phyloP scores from a whole-genome alignment of 2,113 vertebrate genomes.

The Catagonus wagneri region DNA sequence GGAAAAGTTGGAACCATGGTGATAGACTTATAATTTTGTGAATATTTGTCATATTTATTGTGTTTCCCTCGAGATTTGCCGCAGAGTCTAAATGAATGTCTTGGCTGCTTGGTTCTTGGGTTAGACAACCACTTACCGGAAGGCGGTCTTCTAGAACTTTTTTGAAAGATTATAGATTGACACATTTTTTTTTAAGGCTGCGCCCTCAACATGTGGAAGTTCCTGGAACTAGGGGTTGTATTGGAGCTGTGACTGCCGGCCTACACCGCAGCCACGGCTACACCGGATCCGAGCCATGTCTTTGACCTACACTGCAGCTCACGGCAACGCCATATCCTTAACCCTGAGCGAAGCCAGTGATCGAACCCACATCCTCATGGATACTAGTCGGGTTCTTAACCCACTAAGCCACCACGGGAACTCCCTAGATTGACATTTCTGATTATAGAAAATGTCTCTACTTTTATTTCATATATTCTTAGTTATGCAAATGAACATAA shows the following conservation, averaged over 20 bases:
- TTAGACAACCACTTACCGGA: neutral
- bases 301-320: too few species aligned
- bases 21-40: neutral
- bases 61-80: neutral
- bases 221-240: too few species aligned
- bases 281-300: too few species aligned
- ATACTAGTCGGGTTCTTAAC: too few species aligned
- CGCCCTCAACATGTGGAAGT: too few species aligned
- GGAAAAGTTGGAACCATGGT: neutral
- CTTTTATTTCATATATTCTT: constrained; percentile 35
- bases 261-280: too few species aligned
- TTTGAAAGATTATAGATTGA: neutral
- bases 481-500: constrained; percentile 18
- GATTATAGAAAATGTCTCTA: neutral
- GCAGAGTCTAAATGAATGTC: neutral
- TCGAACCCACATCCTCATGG: too few species aligned
- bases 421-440: neutral
- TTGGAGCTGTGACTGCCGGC: too few species aligned
- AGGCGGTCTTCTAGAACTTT: neutral
- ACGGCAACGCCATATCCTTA: too few species aligned
- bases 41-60: constrained; percentile 8
- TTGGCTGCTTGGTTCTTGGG: neutral
- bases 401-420: too few species aligned
- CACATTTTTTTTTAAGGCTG: neutral
- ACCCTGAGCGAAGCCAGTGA: too few species aligned